Conservation (phyloP, 2,888 invertebrate genomes). For the Thecocarcelia acutangulata region DNA sequence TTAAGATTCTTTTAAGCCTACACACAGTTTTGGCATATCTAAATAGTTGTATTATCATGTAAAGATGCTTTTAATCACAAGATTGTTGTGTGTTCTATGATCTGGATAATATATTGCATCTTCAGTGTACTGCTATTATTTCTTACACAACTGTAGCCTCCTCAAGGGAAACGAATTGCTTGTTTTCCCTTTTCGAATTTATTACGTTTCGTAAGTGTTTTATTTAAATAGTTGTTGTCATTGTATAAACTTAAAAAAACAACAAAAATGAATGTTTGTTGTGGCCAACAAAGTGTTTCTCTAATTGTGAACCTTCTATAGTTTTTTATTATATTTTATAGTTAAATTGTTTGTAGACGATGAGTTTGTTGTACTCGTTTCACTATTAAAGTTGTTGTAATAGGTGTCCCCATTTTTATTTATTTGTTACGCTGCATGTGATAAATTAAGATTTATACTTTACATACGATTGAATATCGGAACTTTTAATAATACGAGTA, state of each 20-base stretch:
- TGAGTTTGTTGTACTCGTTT: not conserved
- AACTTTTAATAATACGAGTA: too few species aligned
- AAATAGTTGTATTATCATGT: too few species aligned
- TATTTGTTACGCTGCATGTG: constrained; percentile 67
- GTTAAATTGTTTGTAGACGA: constrained; percentile 23
- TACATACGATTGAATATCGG: not conserved
- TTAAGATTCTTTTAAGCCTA: too few species aligned
- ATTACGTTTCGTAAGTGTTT: constrained; percentile 27
- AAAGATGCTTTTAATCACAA: too few species aligned
- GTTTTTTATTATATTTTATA: constrained; percentile 38
- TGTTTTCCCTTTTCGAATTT: not conserved
- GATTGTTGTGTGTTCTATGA: too few species aligned
- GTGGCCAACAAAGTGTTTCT: constrained; percentile 38
- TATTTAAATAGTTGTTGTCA: constrained; percentile 35
- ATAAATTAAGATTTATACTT: constrained; percentile 69
- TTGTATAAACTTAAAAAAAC: not conserved
- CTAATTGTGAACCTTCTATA: constrained; percentile 35
- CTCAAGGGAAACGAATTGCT: not conserved
- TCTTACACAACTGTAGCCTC: not conserved
- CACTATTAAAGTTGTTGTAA: constrained; percentile 25
- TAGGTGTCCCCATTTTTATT: constrained; percentile 64
- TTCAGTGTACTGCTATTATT: constrained; percentile 4
- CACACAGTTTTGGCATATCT: too few species aligned
- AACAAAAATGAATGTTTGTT: not conserved
- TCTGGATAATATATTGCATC: too few species aligned